Evolutionary conservation across 2,113 vertebrate species (phyloP).

Genomic region (Hippocampus abdominalis): DNA sequence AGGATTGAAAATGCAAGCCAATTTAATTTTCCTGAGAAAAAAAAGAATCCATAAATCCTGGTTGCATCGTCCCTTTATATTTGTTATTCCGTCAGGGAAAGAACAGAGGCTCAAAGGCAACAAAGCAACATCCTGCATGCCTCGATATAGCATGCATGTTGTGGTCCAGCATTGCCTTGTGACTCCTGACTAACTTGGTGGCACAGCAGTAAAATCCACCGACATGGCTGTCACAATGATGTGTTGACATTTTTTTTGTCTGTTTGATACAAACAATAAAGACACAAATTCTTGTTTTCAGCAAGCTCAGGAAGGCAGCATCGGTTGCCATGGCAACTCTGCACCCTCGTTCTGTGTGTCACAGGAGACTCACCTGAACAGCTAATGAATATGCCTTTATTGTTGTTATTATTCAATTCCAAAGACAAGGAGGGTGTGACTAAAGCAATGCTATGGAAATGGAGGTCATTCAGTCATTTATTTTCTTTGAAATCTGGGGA

Average conservation of each 20-base stretch:
- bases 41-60: too few species aligned
- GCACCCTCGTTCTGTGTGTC: neutral
- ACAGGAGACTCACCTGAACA: neutral
- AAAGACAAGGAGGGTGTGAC: too few species aligned
- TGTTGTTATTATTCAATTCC: neutral
- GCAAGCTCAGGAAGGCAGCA: constrained; percentile 14
- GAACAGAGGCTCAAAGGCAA: neutral
- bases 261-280: neutral
- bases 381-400: neutral
- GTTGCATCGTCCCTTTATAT: neutral
- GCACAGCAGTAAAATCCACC: constrained; percentile 5
- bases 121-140: neutral
- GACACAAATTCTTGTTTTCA: constrained; percentile 8
- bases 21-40: too few species aligned
- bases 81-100: neutral
- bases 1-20: too few species aligned
- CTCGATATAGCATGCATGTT: constrained; percentile 34
- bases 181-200: constrained; percentile 26
- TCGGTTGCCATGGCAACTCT: constrained; percentile 49
- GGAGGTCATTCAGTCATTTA: neutral
- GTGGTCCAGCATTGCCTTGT: constrained; percentile 10
- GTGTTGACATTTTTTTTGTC: constrained; percentile 12
- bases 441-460: too few species aligned
- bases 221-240: neutral
- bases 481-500: neutral